Evolutionary conservation across 2,797 vertebrate species (phyloP).

Genomic region (Anguilla marmorata): DNA sequence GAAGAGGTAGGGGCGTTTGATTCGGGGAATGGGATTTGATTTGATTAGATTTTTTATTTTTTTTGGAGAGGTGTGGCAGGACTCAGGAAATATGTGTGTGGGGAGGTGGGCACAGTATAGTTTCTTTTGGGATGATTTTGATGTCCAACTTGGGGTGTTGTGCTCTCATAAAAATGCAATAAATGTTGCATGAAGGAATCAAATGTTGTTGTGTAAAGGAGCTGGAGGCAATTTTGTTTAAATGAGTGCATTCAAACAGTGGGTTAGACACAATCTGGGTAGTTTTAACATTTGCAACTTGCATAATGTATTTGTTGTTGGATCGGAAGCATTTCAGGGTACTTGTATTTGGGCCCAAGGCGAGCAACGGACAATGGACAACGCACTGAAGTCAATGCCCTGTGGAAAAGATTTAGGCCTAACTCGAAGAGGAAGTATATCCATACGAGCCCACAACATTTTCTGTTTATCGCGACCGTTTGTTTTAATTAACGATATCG

Average conservation of each 20-base stretch:
- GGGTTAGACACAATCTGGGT: slow-evolving; percentile 60
- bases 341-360: background rate
- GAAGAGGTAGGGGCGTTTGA: background rate
- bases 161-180: background rate
- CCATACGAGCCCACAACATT: slow-evolving; percentile 49
- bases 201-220: background rate
- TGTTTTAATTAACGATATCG: slow-evolving; percentile 73
- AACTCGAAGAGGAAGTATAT: slow-evolving; percentile 51
- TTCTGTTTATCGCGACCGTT: slow-evolving; percentile 68
- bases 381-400: slow-evolving; percentile 9
- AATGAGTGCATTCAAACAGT: slow-evolving; percentile 19
- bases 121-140: slow-evolving; percentile 37
- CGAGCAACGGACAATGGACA: background rate
- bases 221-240: background rate
- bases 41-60: background rate
- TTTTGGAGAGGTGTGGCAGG: background rate
- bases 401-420: slow-evolving; percentile 3
- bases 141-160: background rate
- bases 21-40: background rate
- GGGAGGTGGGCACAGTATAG: background rate
- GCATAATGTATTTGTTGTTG: background rate
- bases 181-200: background rate
- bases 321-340: slow-evolving; percentile 12
- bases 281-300: background rate
- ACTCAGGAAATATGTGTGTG: too few relatives aligned